phyloP scores from a whole-genome alignment of 2,797 vertebrate genomes.

The Coreius guichenoti region DNA sequence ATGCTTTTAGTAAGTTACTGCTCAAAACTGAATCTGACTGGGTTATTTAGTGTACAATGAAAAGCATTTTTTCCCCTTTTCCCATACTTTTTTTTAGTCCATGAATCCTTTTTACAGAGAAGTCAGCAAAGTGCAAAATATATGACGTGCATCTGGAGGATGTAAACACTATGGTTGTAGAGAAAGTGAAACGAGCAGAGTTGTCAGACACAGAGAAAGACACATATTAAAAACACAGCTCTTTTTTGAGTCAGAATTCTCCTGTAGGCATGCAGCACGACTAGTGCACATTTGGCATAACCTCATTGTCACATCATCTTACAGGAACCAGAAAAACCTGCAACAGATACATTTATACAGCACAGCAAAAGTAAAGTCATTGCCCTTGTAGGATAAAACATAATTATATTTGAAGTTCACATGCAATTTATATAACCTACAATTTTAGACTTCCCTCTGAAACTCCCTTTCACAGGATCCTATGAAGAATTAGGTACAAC shows the following conservation, averaged over 20 bases:
- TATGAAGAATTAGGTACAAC: background rate
- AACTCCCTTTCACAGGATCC: background rate
- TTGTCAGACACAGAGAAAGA: constrained; percentile 50
- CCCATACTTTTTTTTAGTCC: background rate
- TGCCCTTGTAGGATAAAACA: constrained; percentile 32
- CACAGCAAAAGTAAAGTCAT: background rate
- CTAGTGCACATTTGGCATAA: constrained; percentile 68
- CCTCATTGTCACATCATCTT: constrained; percentile 78
- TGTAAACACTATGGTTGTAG: constrained; percentile 40
- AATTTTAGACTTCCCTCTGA: background rate
- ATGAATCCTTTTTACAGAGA: background rate
- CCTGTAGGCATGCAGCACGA: constrained; percentile 66
- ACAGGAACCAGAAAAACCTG: constrained; percentile 63
- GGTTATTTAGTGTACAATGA: background rate
- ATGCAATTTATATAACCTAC: constrained; percentile 10
- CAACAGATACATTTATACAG: constrained; percentile 39
- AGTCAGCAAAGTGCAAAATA: constrained; percentile 48
- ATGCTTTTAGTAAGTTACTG: background rate
- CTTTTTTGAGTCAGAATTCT: constrained; percentile 66
- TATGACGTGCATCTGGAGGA: constrained; percentile 52
- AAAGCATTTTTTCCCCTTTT: background rate
- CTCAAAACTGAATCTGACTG: background rate
- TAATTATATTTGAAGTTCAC: constrained; percentile 10
- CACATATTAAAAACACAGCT: constrained; percentile 67
- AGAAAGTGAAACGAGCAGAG: constrained; percentile 51